These are phyloP conservation scores for Lasioglossum vierecki DNA, from an alignment of 2,888 invertebrate species.

Conservation along the genomic window DNA sequence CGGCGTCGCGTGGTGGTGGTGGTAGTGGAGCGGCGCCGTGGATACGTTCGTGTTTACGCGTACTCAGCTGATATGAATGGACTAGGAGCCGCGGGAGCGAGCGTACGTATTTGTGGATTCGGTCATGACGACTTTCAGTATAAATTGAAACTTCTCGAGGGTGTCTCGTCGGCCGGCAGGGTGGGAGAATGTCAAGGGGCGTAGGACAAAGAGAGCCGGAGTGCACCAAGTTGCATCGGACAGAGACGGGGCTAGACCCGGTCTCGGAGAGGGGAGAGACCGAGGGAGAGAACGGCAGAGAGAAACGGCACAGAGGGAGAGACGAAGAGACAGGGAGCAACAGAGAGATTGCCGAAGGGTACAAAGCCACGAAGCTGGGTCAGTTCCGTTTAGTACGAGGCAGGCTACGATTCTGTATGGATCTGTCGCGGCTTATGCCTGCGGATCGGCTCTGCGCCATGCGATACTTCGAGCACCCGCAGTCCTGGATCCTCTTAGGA, in stretches of 20 bases:
- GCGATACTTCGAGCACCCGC: not conserved
- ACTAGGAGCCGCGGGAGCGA: constrained; percentile 45
- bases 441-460: not conserved
- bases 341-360: constrained; percentile 70
- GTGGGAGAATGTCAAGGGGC: constrained; percentile 64
- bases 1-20: not conserved
- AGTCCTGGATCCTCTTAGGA: constrained; percentile 3
- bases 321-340: constrained; percentile 41
- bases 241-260: constrained; percentile 46
- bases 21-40: not conserved
- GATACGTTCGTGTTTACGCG: constrained; percentile 60
- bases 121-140: constrained; percentile 76
- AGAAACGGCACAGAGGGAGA: constrained; percentile 23
- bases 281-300: constrained; percentile 36
- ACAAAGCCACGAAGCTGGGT: constrained; percentile 73
- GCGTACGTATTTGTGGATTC: constrained; percentile 68
- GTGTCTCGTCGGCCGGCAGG: constrained; percentile 67
- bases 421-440: constrained; percentile 53
- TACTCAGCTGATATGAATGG: constrained; percentile 68
- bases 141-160: constrained; percentile 79
- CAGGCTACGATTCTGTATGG: constrained; percentile 69
- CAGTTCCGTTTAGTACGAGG: constrained; percentile 73
- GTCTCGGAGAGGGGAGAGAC: constrained; percentile 37
- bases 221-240: constrained; percentile 6
- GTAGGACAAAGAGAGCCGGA: constrained; percentile 39